Evolutionary conservation across 2,888 invertebrate species (phyloP).

Genomic region (Heliconius cydno): DNA sequence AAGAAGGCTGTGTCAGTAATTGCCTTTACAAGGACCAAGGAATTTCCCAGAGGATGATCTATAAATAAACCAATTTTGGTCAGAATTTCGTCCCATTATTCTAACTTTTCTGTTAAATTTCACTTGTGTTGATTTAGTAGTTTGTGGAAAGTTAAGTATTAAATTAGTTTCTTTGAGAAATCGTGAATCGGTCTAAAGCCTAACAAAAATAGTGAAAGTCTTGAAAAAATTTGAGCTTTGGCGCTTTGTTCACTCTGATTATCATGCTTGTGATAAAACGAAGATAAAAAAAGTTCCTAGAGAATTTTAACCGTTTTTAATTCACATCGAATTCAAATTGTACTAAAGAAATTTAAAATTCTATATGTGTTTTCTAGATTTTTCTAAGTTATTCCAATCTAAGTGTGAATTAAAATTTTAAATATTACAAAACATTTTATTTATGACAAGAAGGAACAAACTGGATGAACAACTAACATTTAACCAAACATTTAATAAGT

Average conservation of each 20-base stretch:
- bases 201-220: neutral
- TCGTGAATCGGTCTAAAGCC: neutral
- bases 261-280: no score
- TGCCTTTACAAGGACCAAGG: slow-evolving; percentile 13
- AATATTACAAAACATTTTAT: neutral
- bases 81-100: neutral
- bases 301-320: no score
- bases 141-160: neutral
- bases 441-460: neutral
- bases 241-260: no score
- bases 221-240: no score
- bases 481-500: neutral
- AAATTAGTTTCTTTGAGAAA: neutral
- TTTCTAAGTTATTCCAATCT: neutral
- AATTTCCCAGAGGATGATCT: slow-evolving; percentile 20
- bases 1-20: slow-evolving; percentile 14
- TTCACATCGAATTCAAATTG: no score
- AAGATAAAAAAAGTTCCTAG: no score
- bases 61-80: slow-evolving; percentile 12
- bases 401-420: neutral
- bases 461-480: neutral
- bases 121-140: neutral
- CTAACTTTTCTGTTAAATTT: neutral
- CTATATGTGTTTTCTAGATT: neutral
- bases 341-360: neutral